These are phyloP conservation scores for Condylura cristata DNA, from an alignment of 2,113 vertebrate species.

Conservation along the genomic window DNA sequence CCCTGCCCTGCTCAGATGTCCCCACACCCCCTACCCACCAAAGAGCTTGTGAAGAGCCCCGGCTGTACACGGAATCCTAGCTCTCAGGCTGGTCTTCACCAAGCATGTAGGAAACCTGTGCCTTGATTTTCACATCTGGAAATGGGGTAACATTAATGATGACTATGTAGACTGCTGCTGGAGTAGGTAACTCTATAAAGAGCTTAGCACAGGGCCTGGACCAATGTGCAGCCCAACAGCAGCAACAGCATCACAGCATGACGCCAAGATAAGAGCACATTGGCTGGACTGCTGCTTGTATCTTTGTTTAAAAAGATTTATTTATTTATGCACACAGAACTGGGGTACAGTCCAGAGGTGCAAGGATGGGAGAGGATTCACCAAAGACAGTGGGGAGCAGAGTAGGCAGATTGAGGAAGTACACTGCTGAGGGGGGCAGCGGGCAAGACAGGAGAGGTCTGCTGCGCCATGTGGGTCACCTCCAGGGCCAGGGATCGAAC, in stretches of 20 bases:
- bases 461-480: too few relatives aligned
- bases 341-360: too few relatives aligned
- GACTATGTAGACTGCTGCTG: rapidly evolving
- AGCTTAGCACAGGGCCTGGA: neutral
- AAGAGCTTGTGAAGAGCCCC: neutral
- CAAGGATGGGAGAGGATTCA: too few relatives aligned
- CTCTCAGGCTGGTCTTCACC: neutral
- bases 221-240: neutral
- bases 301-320: too few relatives aligned
- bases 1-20: neutral
- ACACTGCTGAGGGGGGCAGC: too few relatives aligned
- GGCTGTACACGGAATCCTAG: neutral
- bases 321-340: too few relatives aligned
- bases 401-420: too few relatives aligned
- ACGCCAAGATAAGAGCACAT: neutral
- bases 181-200: neutral
- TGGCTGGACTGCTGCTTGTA: rapidly evolving
- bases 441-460: too few relatives aligned
- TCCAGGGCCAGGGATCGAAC: too few relatives aligned
- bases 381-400: too few relatives aligned
- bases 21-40: neutral
- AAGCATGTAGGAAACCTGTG: neutral
- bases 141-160: neutral
- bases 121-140: slow-evolving; percentile 33
- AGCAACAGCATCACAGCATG: neutral